Percentiles rank a stretch among this genome's conserved stretches.
phyloP scores from a whole-genome alignment of 1,140 invertebrate species.

The Cyphomyrmex costatus region DNA sequence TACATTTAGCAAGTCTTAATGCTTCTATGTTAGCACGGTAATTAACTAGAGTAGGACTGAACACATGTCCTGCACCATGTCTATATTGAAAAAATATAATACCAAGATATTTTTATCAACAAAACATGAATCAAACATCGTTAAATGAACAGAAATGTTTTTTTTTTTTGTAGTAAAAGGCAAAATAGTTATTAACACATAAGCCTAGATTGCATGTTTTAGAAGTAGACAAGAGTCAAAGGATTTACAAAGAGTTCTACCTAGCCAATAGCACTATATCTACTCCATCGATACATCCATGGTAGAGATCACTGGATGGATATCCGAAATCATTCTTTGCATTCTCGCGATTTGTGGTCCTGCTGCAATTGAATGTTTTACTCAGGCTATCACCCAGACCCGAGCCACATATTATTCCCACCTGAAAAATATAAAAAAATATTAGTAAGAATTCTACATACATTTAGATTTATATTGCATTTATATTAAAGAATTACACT shows the following conservation, averaged over 20 bases:
- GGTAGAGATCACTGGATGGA: conserved; percentile 92
- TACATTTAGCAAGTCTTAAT: conserved; percentile 94
- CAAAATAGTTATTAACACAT: neutral
- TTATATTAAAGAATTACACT: too few species aligned
- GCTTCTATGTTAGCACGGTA: conserved; percentile 99
- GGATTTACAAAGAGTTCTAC: conserved; percentile 80
- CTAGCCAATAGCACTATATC: conserved; percentile 94
- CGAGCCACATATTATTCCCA: conserved; percentile 98
- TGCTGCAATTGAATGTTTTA: conserved; percentile 91
- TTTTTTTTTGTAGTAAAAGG: neutral
- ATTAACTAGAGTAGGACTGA: conserved; percentile 95
- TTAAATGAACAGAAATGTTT: neutral
- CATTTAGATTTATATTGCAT: neutral
- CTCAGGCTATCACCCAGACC: conserved; percentile 93
- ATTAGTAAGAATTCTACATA: neutral
- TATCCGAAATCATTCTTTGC: conserved; percentile 93
- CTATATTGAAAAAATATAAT: conserved; percentile 88
- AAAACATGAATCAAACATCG: neutral
- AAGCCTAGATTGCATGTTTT: neutral
- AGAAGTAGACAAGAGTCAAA: conserved; percentile 5
- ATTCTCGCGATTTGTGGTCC: conserved; percentile 83
- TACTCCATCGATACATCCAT: conserved; percentile 92
- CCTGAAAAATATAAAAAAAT: conserved; percentile 86
- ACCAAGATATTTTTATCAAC: neutral
- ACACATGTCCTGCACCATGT: conserved; percentile 95